Conservation (phyloP, 2,797 vertebrate species). For the Melanotaenia boesemani region DNA sequence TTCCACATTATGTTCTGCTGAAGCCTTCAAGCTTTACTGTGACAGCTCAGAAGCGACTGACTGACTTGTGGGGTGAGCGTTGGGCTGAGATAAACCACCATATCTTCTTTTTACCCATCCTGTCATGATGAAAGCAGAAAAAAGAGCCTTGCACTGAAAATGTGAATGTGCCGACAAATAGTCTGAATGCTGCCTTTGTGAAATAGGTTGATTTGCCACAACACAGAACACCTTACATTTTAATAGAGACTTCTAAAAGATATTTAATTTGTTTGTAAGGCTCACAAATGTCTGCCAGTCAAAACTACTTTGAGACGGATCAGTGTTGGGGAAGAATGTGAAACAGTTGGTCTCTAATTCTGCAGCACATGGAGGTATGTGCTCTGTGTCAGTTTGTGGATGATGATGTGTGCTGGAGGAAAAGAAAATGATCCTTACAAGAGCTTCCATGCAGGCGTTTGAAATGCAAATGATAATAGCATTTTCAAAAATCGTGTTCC, state of each 20-base stretch:
- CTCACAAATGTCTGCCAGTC: slow-evolving; percentile 70
- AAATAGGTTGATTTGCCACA: slow-evolving; percentile 64
- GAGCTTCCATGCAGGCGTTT: slow-evolving; percentile 35
- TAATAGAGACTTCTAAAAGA: slow-evolving; percentile 54
- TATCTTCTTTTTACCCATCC: slow-evolving; percentile 69
- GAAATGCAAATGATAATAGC: slow-evolving; percentile 55
- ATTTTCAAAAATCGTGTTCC: slow-evolving; percentile 25
- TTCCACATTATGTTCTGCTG: slow-evolving; percentile 49
- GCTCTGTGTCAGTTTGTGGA: slow-evolving; percentile 24
- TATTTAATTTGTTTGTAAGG: slow-evolving; percentile 54
- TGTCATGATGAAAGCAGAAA: slow-evolving; percentile 67
- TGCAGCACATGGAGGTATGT: slow-evolving; percentile 10
- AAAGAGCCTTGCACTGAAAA: slow-evolving; percentile 46
- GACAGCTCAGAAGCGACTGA: slow-evolving; percentile 68
- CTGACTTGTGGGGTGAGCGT: slow-evolving; percentile 60
- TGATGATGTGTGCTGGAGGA: slow-evolving; percentile 29
- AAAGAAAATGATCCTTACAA: slow-evolving; percentile 38
- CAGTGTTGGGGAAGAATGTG: slow-evolving; percentile 49
- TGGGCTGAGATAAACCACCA: slow-evolving; percentile 68
- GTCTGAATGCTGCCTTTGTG: slow-evolving; percentile 57
- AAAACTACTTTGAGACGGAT: slow-evolving; percentile 50
- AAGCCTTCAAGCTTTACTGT: slow-evolving; percentile 44
- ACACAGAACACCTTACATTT: slow-evolving; percentile 56
- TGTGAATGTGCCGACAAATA: slow-evolving; percentile 59
- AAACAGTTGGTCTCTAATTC: slow-evolving; percentile 53